Percentiles rank a stretch among this genome's conserved stretches.
These are phyloP conservation scores for Eupeodes luniger DNA, from an alignment of 2,888 invertebrate species.

Conservation along the genomic window DNA sequence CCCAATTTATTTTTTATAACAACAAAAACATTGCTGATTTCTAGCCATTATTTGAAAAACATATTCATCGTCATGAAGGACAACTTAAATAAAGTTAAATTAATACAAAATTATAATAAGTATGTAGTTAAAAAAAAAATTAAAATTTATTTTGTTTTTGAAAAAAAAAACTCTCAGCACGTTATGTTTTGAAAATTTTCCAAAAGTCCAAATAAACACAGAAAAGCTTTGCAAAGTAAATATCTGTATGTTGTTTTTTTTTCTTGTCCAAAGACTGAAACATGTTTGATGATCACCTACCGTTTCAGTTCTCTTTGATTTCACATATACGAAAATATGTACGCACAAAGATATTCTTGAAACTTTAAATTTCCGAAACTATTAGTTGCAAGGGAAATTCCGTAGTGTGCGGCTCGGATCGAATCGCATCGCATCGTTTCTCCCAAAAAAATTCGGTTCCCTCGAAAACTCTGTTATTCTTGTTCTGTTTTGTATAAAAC, in stretches of 20 bases:
- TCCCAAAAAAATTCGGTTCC: neutral
- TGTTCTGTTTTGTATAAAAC: conserved; percentile 32
- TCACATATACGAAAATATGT: neutral
- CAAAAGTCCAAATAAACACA: conserved; percentile 28
- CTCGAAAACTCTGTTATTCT: neutral
- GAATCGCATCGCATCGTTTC: conserved; percentile 26
- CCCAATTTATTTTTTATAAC: too few relatives aligned
- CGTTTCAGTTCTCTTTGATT: neutral
- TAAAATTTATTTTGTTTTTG: neutral
- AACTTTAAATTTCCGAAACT: conserved; percentile 27
- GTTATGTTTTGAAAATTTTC: neutral
- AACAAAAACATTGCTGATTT: too few relatives aligned
- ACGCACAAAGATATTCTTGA: neutral
- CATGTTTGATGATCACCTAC: neutral
- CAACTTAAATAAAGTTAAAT: too few relatives aligned
- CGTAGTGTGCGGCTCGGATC: conserved; percentile 32
- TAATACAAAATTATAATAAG: too few relatives aligned
- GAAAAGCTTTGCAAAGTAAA: conserved; percentile 26
- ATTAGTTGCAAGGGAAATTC: conserved; percentile 66
- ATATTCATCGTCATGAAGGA: too few relatives aligned
- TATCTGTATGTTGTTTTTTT: neutral
- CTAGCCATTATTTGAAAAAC: too few relatives aligned
- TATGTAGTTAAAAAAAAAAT: neutral
- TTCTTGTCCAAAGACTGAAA: neutral
- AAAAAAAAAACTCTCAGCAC: neutral